Evolutionary conservation across 2,888 invertebrate species (phyloP).

Genomic region (Dexiosoma caninum): DNA sequence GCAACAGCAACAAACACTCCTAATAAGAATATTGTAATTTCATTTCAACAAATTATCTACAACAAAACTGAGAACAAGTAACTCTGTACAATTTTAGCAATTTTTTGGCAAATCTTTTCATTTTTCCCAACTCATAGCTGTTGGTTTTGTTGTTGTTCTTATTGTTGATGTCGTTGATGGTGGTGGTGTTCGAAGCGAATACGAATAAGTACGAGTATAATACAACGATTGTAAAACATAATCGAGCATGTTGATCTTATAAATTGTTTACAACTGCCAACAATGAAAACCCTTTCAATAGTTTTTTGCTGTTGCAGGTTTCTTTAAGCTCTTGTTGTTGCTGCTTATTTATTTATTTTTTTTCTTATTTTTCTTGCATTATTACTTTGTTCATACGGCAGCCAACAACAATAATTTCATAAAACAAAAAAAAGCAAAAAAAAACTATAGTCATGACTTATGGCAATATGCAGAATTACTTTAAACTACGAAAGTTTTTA

Average conservation of each 20-base stretch:
- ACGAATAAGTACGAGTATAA: conserved; percentile 51
- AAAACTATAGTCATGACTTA: conserved; percentile 59
- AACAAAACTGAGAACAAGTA: conserved; percentile 58
- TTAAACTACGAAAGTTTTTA: conserved; percentile 63
- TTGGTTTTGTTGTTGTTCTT: background rate
- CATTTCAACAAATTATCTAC: conserved; percentile 64
- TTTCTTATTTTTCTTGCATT: conserved; percentile 3
- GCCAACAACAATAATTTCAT: conserved; percentile 60
- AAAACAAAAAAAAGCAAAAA: background rate
- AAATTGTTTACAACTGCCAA: conserved; percentile 63
- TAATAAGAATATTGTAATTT: conserved; percentile 62
- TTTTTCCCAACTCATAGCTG: background rate
- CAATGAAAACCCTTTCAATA: conserved; percentile 64
- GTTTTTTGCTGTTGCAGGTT: conserved; percentile 59
- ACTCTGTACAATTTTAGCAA: conserved; percentile 27
- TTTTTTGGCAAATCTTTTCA: conserved; percentile 10
- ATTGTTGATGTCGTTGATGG: background rate
- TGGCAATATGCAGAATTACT: conserved; percentile 64
- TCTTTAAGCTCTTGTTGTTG: conserved; percentile 33
- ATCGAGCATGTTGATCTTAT: conserved; percentile 59
- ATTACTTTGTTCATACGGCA: conserved; percentile 54
- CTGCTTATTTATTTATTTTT: too few relatives aligned
- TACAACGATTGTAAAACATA: conserved; percentile 62
- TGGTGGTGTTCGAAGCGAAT: conserved; percentile 30
- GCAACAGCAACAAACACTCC: conserved; percentile 27